Evolutionary conservation across 1,140 invertebrate genomes (phyloP).

Genomic region (Sinella curviseta): DNA sequence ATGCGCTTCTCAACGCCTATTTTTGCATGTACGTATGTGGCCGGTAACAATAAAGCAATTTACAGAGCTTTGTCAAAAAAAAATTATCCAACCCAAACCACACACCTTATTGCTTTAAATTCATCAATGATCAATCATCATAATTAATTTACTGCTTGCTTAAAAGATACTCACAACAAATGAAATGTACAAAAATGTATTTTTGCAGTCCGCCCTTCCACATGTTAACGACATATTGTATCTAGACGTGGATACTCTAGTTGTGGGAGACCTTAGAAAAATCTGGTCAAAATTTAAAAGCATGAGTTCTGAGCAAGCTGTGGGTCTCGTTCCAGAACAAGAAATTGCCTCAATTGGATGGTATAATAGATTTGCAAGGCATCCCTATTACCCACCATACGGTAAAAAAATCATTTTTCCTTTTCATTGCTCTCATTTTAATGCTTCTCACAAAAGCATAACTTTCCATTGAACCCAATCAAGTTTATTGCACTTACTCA

Average conservation of each 20-base stretch:
- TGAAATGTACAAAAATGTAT: slow-evolving; percentile 23
- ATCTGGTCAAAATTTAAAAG: slow-evolving; percentile 79
- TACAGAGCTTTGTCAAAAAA: not conserved
- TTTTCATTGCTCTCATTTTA: not conserved
- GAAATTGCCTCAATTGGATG: slow-evolving; percentile 88
- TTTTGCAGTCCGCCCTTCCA: slow-evolving; percentile 70
- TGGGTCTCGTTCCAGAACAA: slow-evolving; percentile 82
- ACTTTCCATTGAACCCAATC: no score
- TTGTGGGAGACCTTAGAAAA: slow-evolving; percentile 76
- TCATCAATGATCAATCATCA: no score
- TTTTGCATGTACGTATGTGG: slow-evolving; percentile 76
- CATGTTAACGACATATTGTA: slow-evolving; percentile 86
- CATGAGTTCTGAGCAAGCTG: slow-evolving; percentile 85
- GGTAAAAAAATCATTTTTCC: no score
- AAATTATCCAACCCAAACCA: no score
- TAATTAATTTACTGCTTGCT: no score
- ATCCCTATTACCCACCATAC: slow-evolving; percentile 87
- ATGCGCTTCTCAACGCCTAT: slow-evolving; percentile 86
- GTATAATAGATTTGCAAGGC: slow-evolving; percentile 93
- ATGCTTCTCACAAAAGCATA: slow-evolving; percentile 1
- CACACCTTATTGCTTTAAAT: no score
- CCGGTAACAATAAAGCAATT: slow-evolving; percentile 8
- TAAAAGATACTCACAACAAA: no score
- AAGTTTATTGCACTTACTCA: not conserved
- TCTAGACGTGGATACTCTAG: slow-evolving; percentile 88